Percentiles rank a stretch among this genome's conserved stretches.
Evolutionary conservation across 2,888 invertebrate species (phyloP).

Genomic region (Unio pictorum): DNA sequence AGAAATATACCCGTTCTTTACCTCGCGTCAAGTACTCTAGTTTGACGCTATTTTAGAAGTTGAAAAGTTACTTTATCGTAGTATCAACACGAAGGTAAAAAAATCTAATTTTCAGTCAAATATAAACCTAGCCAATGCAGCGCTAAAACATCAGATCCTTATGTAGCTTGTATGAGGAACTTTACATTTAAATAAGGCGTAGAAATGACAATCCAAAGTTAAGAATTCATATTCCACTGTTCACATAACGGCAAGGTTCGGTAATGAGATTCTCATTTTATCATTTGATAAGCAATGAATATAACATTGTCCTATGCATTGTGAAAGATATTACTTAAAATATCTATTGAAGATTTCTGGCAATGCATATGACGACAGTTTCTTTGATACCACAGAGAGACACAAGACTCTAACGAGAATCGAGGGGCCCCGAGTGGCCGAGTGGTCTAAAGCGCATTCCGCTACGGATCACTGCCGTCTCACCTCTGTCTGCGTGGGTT

Average conservation of each 20-base stretch:
- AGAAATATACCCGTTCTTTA: too few species aligned
- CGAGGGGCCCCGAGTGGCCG: too few species aligned
- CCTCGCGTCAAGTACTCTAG: too few species aligned
- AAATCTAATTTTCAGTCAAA: too few species aligned
- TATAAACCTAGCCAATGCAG: too few species aligned
- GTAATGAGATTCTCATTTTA: constrained; percentile 64
- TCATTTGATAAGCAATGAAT: constrained; percentile 74
- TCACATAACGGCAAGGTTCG: constrained; percentile 67
- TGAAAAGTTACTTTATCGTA: too few species aligned
- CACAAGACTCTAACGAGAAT: constrained; percentile 25
- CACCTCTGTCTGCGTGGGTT: too few species aligned
- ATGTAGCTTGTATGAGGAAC: constrained; percentile 45
- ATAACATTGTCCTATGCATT: constrained; percentile 72
- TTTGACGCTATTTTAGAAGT: too few species aligned
- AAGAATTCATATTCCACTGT: constrained; percentile 71
- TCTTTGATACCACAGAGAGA: constrained; percentile 42
- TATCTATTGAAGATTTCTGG: constrained; percentile 54
- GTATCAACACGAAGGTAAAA: too few species aligned
- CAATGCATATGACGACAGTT: constrained; percentile 66
- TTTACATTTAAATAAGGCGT: constrained; percentile 54
- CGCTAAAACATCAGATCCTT: constrained; percentile 41
- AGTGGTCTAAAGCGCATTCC: too few species aligned
- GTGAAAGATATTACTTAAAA: constrained; percentile 57
- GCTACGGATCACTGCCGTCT: too few species aligned
- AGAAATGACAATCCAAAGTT: constrained; percentile 71